Evolutionary conservation across 2,113 vertebrate species (phyloP).

Genomic region (Amazona vittata): DNA sequence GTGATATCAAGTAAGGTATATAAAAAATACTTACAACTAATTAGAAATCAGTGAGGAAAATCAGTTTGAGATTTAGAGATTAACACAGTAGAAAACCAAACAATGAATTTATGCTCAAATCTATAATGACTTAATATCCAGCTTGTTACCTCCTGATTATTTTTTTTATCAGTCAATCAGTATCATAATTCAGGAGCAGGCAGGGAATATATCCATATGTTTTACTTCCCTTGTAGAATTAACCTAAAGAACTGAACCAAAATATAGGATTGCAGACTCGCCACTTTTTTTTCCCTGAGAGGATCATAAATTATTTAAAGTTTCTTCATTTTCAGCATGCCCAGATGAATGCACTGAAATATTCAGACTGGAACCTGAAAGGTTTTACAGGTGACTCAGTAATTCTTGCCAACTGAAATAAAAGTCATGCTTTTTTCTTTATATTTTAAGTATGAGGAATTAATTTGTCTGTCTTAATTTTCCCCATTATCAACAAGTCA

Average conservation of each 20-base stretch:
- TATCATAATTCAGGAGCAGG: not conserved
- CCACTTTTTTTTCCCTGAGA: not conserved
- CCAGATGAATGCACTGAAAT: constrained; percentile 1
- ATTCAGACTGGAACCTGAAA: not conserved
- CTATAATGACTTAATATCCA: not conserved
- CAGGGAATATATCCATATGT: not conserved
- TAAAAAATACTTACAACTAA: not conserved
- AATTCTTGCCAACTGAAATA: not conserved
- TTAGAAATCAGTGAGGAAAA: not conserved
- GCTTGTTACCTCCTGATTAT: not conserved
- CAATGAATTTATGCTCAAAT: not conserved
- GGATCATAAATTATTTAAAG: constrained; percentile 33
- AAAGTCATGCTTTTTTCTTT: not conserved
- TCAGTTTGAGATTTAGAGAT: not conserved
- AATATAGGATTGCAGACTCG: not conserved
- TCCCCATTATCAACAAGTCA: not conserved
- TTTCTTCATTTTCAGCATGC: constrained; percentile 29
- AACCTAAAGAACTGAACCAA: not conserved
- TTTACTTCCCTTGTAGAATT: not conserved
- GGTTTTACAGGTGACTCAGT: constrained; percentile 1
- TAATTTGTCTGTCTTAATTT: not conserved
- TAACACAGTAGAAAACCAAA: not conserved
- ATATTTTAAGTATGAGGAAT: not conserved
- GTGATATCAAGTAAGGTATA: not conserved
- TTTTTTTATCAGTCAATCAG: not conserved